Percentiles rank a stretch among this genome's conserved stretches.
Conservation (phyloP, 2,113 vertebrate species). For the Cryptomyrus ogoouensis region DNA sequence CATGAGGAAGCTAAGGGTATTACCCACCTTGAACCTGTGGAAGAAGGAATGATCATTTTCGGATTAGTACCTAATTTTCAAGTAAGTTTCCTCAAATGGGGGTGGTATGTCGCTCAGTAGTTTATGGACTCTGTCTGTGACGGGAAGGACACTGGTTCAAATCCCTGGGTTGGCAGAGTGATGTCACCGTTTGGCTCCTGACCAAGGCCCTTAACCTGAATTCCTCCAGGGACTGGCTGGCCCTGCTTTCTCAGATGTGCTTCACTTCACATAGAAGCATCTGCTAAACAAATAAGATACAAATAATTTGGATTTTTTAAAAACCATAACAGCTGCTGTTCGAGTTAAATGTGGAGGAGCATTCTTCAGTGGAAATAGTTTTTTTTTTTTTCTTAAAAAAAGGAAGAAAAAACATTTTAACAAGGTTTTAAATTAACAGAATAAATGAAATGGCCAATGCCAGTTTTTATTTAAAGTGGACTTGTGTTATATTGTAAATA, state of each 20-base stretch:
- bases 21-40: not conserved
- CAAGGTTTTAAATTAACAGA: not conserved
- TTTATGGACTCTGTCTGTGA: not conserved
- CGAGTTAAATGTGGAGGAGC: not conserved
- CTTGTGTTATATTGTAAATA: not conserved
- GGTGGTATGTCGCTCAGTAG: not conserved
- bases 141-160: not conserved
- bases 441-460: not conserved
- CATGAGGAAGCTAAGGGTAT: not conserved
- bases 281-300: not conserved
- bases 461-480: not conserved
- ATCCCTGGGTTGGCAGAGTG: not conserved
- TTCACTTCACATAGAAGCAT: not conserved
- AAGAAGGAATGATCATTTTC: not conserved
- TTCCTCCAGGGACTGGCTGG: not conserved
- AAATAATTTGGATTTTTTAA: not conserved
- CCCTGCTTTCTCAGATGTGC: not conserved
- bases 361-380: not conserved
- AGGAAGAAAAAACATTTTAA: not conserved
- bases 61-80: not conserved
- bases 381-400: not conserved
- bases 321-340: not conserved
- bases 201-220: not conserved
- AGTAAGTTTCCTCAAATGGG: not conserved
- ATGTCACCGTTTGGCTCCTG: not conserved